Evolutionary conservation across 1,140 invertebrate genomes (phyloP), one percentile per base, ranked within the genome.

Genomic region (Megalonaias nervosa): DNA sequence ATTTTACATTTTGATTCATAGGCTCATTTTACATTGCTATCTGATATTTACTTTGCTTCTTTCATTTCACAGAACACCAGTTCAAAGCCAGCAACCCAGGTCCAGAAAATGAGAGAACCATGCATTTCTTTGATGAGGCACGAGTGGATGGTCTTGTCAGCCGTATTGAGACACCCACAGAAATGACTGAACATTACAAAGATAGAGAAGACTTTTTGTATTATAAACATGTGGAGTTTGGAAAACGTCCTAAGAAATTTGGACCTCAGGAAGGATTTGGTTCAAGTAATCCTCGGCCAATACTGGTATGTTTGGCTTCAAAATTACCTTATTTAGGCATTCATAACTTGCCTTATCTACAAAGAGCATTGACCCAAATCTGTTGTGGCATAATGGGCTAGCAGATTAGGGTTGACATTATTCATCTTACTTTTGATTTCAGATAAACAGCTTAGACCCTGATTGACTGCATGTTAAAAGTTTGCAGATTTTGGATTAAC

Each of bases 81-180:
- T 95, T 94, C 82, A 89, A 88, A 61, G 88, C 91, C 0, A 89
- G 91, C 60, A 90, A 90, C 13, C 91, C 90, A 16, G 89, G 89
- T 5, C 88, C 93, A 14, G 93, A 94, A 77, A 92, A 91, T 17
- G 91, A 93, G 55, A 91, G 94, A 72, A 92, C 90, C 0, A 89
- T 97, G 82, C 91, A 94, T 73, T 97, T 95, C 90, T 95, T 94
- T 83, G 89, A 93, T 73, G 91, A 93, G 62, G 93, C 93, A 2
- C 92, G 95, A 23, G 88, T 93, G 12, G 95, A 96, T 88, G 93
- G 94, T 77, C 90, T 96, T 31, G 87, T 89, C 2, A 92, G 92
- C 79, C 89, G 95, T 0, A 91, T 93, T 70, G 93, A 94, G 83
- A 92, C 93, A 19, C 89, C 92, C 0, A 84, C 91, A 5, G 92